Base-by-base conservation (phyloP, 2,797 vertebrate genomes). In the Merluccius polli region DNA sequence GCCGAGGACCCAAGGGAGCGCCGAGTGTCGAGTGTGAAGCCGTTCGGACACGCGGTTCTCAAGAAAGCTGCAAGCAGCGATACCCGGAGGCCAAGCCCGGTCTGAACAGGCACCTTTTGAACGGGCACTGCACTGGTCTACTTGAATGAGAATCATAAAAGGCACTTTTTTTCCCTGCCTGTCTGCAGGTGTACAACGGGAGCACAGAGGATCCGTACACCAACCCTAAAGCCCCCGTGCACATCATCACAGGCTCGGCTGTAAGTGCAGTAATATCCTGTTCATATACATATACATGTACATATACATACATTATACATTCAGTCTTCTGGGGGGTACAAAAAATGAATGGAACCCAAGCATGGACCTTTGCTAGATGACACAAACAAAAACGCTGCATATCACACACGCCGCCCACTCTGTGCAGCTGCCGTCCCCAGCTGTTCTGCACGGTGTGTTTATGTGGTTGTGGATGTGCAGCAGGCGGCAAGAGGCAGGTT, bases 171-270 rank as follows among this genome's bases (percentile, higher is more conserved):
- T 5, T 11, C 24, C 12, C 24, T 79, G 63, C 75, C 83, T 41
- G 9, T 84, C 79, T 77, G 21, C 74, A 96, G 96, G 95, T 96
- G 32, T 89, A 89, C 84, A 97, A 97, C 0, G 95, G 96, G 27
- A 96, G 95, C 83, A 63, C 1, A 24, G 88, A 93, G 52, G 85
- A 84, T 67, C 96, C 96, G 0, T 96, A 97, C 31, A 92, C 94
- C 73, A 95, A 96, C 77, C 96, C 96, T 0, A 93, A 86, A 80
- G 95, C 93, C 70, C 95, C 96, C 0, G 94, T 97, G 0, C 96
- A 96, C 79, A 95, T 97, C 73, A 95, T 96, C 89, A 95, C 95
- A 0, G 96, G 96, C 82, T 97, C 96, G 24, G 95, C 96, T 30
- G 96, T 96, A 87, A 95, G 95, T 76, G 80, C 35, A 38, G 6